Percentiles rank a stretch among this genome's conserved stretches.
These are phyloP conservation scores for Equus quagga DNA, from an alignment of 2,113 vertebrate species.

Conservation along the genomic window DNA sequence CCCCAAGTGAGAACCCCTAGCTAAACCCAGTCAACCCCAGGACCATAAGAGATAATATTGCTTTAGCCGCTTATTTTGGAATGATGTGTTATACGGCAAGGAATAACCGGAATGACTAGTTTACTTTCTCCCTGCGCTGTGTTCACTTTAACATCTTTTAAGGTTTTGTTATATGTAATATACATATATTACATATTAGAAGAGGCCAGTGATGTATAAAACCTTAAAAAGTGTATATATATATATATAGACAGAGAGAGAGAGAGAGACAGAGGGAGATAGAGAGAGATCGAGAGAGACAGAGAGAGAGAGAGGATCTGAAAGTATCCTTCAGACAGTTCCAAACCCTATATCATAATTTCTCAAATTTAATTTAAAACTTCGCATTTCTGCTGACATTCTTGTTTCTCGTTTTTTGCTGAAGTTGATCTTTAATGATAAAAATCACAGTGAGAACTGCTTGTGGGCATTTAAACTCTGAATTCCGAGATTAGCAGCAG, in stretches of 20 bases:
- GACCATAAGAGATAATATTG: not conserved
- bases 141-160: not conserved
- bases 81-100: not conserved
- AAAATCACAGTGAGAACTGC: not conserved
- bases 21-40: not conserved
- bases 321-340: not conserved
- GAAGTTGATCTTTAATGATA: slow-evolving; percentile 65
- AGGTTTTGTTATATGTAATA: not conserved
- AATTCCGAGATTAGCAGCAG: slow-evolving; percentile 72
- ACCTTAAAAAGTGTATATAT: not conserved
- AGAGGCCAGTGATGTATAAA: not conserved
- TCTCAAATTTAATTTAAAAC: slow-evolving; percentile 68
- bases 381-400: slow-evolving; percentile 75
- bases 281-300: not conserved
- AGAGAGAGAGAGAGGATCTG: not conserved
- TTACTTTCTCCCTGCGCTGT: not conserved
- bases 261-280: not conserved
- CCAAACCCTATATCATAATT: slow-evolving; percentile 40
- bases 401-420: slow-evolving; percentile 44
- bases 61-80: not conserved
- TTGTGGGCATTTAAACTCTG: slow-evolving; percentile 63
- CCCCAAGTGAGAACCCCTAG: not conserved
- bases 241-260: not conserved
- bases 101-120: not conserved
- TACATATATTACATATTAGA: not conserved